These are phyloP conservation scores for Corythaeola cristata DNA, from an alignment of 2,113 vertebrate species.

Conservation along the genomic window DNA sequence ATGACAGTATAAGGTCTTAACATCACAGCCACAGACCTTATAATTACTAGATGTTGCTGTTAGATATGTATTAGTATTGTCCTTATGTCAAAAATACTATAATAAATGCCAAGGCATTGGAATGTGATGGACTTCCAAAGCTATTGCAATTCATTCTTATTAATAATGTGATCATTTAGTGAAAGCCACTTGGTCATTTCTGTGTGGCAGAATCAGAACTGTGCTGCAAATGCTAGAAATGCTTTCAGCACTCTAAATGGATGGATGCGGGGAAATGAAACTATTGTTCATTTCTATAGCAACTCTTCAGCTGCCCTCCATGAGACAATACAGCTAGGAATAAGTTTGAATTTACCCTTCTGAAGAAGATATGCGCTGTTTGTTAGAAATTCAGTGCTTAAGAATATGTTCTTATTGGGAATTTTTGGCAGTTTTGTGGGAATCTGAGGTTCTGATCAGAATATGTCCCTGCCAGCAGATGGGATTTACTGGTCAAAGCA, in stretches of 20 bases:
- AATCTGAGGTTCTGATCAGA: background rate
- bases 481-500: background rate
- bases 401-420: fast-evolving
- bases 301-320: background rate
- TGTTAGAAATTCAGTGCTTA: background rate
- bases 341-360: background rate
- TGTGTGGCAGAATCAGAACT: background rate
- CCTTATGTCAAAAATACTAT: background rate
- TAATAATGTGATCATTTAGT: background rate
- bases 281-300: background rate
- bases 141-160: background rate
- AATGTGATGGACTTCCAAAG: background rate
- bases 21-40: background rate
- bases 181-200: background rate
- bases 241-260: background rate
- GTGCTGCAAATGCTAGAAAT: background rate
- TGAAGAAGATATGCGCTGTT: background rate
- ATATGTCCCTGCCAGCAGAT: background rate
- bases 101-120: background rate
- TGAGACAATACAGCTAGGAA: background rate
- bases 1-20: background rate
- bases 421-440: background rate
- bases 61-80: background rate
- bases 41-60: background rate
- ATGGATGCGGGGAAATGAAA: background rate